Evolutionary conservation across 2,113 vertebrate species (phyloP), one percentile per base, ranked within the genome.

Genomic region (Amphiprion ocellaris): DNA sequence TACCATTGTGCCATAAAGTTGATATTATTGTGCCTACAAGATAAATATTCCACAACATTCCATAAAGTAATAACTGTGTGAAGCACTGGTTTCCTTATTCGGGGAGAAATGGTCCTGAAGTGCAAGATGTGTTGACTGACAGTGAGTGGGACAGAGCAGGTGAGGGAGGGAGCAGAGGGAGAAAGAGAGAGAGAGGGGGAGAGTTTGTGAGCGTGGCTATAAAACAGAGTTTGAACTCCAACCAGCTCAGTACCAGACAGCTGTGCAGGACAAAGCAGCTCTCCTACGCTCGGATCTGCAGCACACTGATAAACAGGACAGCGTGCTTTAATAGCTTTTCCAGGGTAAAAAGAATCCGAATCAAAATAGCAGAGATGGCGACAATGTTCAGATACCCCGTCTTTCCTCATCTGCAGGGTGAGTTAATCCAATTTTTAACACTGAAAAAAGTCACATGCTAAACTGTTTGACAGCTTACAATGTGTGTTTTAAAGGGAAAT

Each of bases 391-490:
- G 94, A 89, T 94, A 90, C 77, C 80, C 91, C 0, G 88, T 93
- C 47, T 94, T 95, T 79, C 92, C 94, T 63, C 82, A 90, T 89
- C 85, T 94, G 79, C 91, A 91, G 92, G 94, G 95, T 95, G 90
- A 95, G 95, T 90, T 50, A 1, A 44, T 11, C 59, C 9, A 37
- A 5, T 55, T 69, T 39, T 24, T 7, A 56, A 28, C 11, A 12
- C 5, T 24, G 17, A 33, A 69, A 24, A 55, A 30, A 65, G 24
- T n/a, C 10, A 4, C 62, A 14, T 28, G 11, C n/a, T 24, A 2
- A 8, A 10, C 2, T 54, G 5, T 69, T 79, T 68, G 52, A 14
- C 15, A 24, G 23, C 11, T 24, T 30, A 23, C 21, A 28, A 0
- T 44, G 30, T 3, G 6, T 30, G 56, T 62, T 58, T 82, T 39